Percentiles rank a stretch among this genome's conserved stretches.
These are phyloP conservation scores for Aphis gossypii DNA, from an alignment of 1,140 invertebrate species.

Conservation along the genomic window DNA sequence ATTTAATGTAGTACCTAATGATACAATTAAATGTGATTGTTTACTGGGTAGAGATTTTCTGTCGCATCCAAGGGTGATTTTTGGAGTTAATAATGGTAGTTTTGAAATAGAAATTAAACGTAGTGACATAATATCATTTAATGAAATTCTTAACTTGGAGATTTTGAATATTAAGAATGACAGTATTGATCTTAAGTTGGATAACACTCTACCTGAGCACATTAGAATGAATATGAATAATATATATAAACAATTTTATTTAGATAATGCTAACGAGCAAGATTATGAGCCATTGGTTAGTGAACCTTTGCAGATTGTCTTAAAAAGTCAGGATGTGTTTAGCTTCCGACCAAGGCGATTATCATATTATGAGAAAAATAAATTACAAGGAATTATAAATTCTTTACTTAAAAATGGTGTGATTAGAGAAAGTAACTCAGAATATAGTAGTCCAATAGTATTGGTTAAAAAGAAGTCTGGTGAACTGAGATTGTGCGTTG, in stretches of 20 bases:
- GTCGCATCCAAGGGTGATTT: not conserved
- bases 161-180: not conserved
- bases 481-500: not conserved
- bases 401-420: not conserved
- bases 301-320: not conserved
- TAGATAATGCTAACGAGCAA: not conserved
- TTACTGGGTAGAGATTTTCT: not conserved
- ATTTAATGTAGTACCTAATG: not conserved
- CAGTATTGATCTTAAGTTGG: not conserved
- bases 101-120: conserved; percentile 8
- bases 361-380: not conserved
- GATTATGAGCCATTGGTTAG: not conserved
- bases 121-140: not conserved
- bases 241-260: not conserved
- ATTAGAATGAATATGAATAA: not conserved
- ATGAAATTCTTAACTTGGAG: not conserved
- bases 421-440: not conserved
- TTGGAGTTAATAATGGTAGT: not conserved
- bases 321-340: conserved; percentile 1
- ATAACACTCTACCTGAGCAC: not conserved
- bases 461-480: not conserved
- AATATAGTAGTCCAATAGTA: not conserved
- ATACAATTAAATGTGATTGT: not conserved
- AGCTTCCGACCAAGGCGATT: not conserved
- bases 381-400: not conserved